These are phyloP conservation scores for Trissolcus brochymenae DNA, from an alignment of 2,888 invertebrate species.

Conservation along the genomic window DNA sequence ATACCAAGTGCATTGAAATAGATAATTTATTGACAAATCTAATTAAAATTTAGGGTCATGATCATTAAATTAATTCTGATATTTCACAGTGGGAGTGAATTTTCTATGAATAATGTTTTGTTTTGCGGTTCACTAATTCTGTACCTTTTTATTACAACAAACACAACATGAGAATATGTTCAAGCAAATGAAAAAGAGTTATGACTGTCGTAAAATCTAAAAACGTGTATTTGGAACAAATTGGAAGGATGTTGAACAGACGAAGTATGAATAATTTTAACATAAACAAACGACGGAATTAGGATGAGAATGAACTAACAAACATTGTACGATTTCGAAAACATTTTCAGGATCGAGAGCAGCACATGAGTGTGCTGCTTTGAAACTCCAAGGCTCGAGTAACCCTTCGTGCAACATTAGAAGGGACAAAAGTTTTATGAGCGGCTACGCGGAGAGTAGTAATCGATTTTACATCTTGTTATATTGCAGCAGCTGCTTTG, in stretches of 20 bases:
- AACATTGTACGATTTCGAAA: constrained; percentile 10
- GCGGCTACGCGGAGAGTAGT: constrained; percentile 27
- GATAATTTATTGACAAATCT: too few relatives aligned
- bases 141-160: too few relatives aligned
- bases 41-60: too few relatives aligned
- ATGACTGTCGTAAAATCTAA: constrained; percentile 24
- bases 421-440: constrained; percentile 43
- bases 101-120: too few relatives aligned
- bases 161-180: not conserved
- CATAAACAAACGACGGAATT: constrained; percentile 28
- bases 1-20: too few relatives aligned
- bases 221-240: constrained; percentile 25
- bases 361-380: constrained; percentile 20
- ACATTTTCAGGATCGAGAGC: constrained; percentile 7
- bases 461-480: constrained; percentile 51
- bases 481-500: constrained; percentile 39
- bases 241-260: constrained; percentile 5
- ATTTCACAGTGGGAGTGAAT: too few relatives aligned
- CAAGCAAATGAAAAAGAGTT: constrained; percentile 11
- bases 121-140: too few relatives aligned
- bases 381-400: constrained; percentile 1
- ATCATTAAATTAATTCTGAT: too few relatives aligned
- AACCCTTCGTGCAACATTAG: constrained; percentile 34
- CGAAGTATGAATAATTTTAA: constrained; percentile 20
- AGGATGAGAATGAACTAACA: constrained; percentile 10